Evolutionary conservation across 2,888 invertebrate genomes (phyloP).

Genomic region (Timema cristinae): DNA sequence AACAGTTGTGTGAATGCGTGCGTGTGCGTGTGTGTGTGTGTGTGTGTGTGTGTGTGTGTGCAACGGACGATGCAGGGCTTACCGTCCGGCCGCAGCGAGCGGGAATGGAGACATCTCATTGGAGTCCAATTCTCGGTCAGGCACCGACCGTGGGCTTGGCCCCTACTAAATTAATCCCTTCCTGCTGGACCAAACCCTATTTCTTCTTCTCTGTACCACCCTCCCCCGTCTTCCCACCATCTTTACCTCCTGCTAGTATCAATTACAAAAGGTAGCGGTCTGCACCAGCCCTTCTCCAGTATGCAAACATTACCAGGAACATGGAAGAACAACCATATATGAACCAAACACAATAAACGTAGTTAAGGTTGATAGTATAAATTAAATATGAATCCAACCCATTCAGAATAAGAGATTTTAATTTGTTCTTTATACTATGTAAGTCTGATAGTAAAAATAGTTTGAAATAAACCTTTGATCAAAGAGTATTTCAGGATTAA

Average conservation of each 20-base stretch:
- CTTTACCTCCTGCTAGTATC: slow-evolving; percentile 3
- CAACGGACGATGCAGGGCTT: slow-evolving; percentile 11
- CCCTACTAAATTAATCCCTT: slow-evolving; percentile 27
- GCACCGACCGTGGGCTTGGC: background rate
- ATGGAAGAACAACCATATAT: no score
- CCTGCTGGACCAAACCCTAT: slow-evolving; percentile 13
- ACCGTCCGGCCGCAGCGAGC: slow-evolving; percentile 1
- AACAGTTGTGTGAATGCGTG: no score
- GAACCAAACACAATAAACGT: no score
- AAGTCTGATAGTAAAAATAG: no score
- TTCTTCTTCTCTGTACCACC: background rate
- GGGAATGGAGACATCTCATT: slow-evolving; percentile 15
- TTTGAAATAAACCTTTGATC: no score
- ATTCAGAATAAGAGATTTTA: no score
- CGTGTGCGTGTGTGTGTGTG: no score
- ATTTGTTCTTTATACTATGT: no score
- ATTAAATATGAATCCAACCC: no score
- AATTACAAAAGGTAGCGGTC: slow-evolving; percentile 17
- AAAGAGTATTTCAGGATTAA: no score
- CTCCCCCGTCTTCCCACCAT: background rate
- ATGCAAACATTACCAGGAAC: slow-evolving; percentile 9
- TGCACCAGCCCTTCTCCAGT: slow-evolving; percentile 9
- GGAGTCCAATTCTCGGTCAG: slow-evolving; percentile 16
- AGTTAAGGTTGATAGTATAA: no score
- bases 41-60: background rate